Evolutionary conservation across 2,797 vertebrate genomes (phyloP).

Genomic region (Eulemur albifrons): DNA sequence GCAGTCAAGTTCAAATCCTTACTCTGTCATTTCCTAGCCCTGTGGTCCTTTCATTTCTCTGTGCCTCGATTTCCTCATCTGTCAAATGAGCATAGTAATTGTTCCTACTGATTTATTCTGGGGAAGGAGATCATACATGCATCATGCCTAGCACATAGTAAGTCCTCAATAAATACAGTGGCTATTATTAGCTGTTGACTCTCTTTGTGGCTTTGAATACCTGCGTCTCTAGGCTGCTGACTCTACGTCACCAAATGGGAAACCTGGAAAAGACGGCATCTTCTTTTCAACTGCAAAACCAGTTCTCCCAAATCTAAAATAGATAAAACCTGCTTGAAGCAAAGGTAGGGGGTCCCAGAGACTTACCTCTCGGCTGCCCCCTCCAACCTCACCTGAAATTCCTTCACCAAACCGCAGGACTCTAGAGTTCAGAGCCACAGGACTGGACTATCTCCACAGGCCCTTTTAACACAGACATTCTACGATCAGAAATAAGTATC

Average conservation of each 20-base stretch:
- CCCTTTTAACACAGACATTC: not conserved
- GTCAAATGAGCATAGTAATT: not conserved
- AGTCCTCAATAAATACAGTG: not conserved
- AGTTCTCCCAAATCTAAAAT: not conserved
- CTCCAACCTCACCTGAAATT: not conserved
- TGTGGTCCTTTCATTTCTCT: not conserved
- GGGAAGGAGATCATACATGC: not conserved
- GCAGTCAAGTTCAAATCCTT: not conserved
- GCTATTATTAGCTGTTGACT: not conserved
- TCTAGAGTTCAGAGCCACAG: not conserved
- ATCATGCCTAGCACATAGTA: not conserved
- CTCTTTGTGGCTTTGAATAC: not conserved
- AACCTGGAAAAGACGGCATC: not conserved
- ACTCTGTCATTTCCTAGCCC: not conserved
- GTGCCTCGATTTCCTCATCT: not conserved
- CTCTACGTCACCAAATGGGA: not conserved
- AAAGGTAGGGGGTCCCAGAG: not conserved
- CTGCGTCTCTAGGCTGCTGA: not conserved
- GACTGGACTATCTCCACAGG: not conserved
- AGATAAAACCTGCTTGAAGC: not conserved
- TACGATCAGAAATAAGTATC: not conserved
- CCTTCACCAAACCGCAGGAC: not conserved
- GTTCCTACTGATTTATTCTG: not conserved
- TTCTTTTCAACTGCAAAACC: not conserved
- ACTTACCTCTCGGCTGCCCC: not conserved